These are phyloP conservation scores for Sebastes oblongus DNA, from an alignment of 2,797 vertebrate genomes.

Conservation along the genomic window DNA sequence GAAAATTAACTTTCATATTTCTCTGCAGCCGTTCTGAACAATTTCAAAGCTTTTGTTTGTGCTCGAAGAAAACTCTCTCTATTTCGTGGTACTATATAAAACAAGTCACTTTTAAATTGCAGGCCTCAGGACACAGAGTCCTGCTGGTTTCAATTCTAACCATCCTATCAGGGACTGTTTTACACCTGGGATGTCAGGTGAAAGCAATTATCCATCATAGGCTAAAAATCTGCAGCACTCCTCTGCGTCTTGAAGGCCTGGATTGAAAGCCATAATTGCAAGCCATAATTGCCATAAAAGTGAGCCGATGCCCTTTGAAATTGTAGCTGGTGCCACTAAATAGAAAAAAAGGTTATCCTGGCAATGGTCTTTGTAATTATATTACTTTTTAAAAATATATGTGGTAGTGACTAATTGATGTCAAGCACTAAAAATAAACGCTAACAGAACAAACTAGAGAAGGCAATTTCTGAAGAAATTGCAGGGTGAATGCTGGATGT, in stretches of 20 bases:
- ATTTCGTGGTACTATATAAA: neutral
- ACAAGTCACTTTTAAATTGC: neutral
- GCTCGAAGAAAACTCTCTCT: neutral
- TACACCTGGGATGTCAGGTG: conserved; percentile 25
- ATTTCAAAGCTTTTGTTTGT: neutral
- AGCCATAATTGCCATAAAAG: conserved; percentile 10
- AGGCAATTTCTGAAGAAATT: neutral
- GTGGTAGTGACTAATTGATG: conserved; percentile 6
- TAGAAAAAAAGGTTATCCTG: neutral
- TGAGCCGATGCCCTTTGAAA: conserved; percentile 20
- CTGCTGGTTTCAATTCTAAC: conserved; percentile 12
- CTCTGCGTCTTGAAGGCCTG: neutral
- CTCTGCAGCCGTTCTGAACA: neutral
- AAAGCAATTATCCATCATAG: conserved; percentile 16
- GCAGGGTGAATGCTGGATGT: neutral
- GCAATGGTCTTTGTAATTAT: neutral
- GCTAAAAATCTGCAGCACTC: neutral
- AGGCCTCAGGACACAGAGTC: conserved; percentile 14
- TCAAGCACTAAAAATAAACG: neutral
- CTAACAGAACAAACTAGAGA: neutral
- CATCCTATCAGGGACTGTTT: neutral
- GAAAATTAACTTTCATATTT: neutral
- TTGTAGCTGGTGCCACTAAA: neutral
- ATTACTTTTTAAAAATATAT: neutral
- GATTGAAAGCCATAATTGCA: neutral